Evolutionary conservation across 1,140 invertebrate genomes (phyloP).

Genomic region (Aethina tumida): DNA sequence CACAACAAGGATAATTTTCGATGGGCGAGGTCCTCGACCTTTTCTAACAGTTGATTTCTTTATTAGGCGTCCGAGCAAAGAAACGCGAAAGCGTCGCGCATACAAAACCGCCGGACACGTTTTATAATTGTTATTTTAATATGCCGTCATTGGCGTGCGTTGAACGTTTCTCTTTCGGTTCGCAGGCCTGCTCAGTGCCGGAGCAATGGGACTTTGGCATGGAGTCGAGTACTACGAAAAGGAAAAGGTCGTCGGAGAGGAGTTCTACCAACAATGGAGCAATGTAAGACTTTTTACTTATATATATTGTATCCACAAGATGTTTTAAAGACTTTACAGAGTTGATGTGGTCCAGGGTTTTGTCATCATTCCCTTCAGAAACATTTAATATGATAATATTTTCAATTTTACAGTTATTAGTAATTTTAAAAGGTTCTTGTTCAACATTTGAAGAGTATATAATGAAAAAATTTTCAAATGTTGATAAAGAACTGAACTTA

Average conservation of each 20-base stretch:
- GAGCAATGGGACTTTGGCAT: conserved; percentile 91
- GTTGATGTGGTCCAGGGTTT: too few relatives aligned
- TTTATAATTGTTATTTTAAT: conserved; percentile 2
- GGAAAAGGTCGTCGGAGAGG: conserved; percentile 82
- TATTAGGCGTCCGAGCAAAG: background rate
- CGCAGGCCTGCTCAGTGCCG: conserved; percentile 76
- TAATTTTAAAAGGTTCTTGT: too few relatives aligned
- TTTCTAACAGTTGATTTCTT: conserved; percentile 4
- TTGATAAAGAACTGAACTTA: too few relatives aligned
- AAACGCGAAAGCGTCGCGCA: background rate
- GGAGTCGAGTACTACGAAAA: conserved; percentile 92
- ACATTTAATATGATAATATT: too few relatives aligned
- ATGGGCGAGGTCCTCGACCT: too few relatives aligned
- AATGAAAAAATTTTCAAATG: too few relatives aligned
- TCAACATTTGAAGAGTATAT: too few relatives aligned
- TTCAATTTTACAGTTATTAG: too few relatives aligned
- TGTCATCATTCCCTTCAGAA: too few relatives aligned
- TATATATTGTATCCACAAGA: too few relatives aligned
- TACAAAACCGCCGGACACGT: background rate
- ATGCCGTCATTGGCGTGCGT: background rate
- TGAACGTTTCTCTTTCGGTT: conserved; percentile 16
- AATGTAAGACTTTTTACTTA: conserved; percentile 55
- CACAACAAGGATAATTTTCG: background rate
- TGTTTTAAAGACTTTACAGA: too few relatives aligned
- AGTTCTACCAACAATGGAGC: conserved; percentile 86